Base-by-base conservation (phyloP, 2,113 vertebrate species). In the Lamprologus sp. region DNA sequence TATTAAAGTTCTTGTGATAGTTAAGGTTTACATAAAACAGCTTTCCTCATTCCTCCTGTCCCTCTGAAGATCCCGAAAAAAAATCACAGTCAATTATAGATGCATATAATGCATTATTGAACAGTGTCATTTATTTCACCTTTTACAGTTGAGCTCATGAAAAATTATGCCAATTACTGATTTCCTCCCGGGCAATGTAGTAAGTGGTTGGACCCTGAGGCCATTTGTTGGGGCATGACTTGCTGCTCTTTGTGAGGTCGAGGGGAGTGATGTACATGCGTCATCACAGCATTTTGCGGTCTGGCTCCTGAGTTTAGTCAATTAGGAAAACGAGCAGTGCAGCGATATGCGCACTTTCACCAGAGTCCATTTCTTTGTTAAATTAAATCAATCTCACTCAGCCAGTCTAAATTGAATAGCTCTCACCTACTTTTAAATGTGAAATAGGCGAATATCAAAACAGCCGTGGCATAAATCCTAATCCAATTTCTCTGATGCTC, bases 81-180 rank as follows among this genome's bases (percentile, higher is more conserved):
- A 94, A 97, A 96, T 95, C 89, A 70, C 83, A 90, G 96, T 98
- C 97, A 98, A 98, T 98, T 97, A 98, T 98, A 96, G 96, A 98
- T 98, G 96, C 94, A 96, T 81, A 86, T 92, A 92, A 97, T 98
- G 96, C 96, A 99, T 99, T 98, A 98, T 99, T 98, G 96, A 99
- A 97, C 95, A 96, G 95, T 97, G 97, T 97, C 97, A 97, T 96
- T 98, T 98, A 97, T 97, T 97, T 96, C 94, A 95, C 95, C 96
- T 98, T 68, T 97, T 97, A 97, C 96, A 95, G 96, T 97, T 97
- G 96, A 97, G 95, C 95, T 96, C 95, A 96, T 97, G 96, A 98
- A 97, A 98, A 98, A 99, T 98, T 87, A 97, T 97, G 97, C 96
- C 98, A 98, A 98, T 98, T 98, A 98, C 96, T 95, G 96, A 96